These are phyloP conservation scores for Aproaerema taeniolella DNA, from an alignment of 2,888 invertebrate genomes.

Conservation along the genomic window DNA sequence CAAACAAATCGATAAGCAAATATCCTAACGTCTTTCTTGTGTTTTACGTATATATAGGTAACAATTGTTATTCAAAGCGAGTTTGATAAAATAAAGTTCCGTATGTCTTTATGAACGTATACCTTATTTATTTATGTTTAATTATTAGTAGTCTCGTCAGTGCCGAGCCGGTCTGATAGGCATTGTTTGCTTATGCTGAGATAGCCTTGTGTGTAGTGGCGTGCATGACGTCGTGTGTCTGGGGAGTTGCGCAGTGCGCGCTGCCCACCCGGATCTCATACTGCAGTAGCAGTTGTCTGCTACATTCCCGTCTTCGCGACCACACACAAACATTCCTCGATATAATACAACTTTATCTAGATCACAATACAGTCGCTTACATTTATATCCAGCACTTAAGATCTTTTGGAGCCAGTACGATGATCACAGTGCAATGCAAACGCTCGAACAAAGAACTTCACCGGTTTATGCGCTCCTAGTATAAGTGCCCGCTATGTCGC, in stretches of 20 bases:
- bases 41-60: too few relatives aligned
- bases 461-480: constrained; percentile 47
- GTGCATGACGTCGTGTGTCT: constrained; percentile 63
- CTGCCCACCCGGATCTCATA: constrained; percentile 64
- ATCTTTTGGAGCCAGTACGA: too few relatives aligned
- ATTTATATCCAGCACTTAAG: neutral
- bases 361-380: too few relatives aligned
- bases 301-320: constrained; percentile 40
- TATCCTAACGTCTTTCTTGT: neutral
- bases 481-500: constrained; percentile 60
- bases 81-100: constrained; percentile 21
- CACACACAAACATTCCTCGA: constrained; percentile 1
- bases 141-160: constrained; percentile 18
- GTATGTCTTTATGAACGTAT: too few relatives aligned
- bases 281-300: constrained; percentile 30
- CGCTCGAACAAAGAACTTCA: constrained; percentile 17
- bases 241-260: constrained; percentile 77
- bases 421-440: constrained; percentile 16
- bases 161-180: constrained; percentile 10
- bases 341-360: too few relatives aligned
- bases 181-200: constrained; percentile 26
- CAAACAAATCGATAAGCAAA: neutral
- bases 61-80: constrained; percentile 4
- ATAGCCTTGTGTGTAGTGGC: constrained; percentile 37
- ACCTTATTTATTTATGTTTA: too few relatives aligned